These are phyloP conservation scores for Scolopax rusticola DNA, from an alignment of 2,797 vertebrate species.

Conservation along the genomic window DNA sequence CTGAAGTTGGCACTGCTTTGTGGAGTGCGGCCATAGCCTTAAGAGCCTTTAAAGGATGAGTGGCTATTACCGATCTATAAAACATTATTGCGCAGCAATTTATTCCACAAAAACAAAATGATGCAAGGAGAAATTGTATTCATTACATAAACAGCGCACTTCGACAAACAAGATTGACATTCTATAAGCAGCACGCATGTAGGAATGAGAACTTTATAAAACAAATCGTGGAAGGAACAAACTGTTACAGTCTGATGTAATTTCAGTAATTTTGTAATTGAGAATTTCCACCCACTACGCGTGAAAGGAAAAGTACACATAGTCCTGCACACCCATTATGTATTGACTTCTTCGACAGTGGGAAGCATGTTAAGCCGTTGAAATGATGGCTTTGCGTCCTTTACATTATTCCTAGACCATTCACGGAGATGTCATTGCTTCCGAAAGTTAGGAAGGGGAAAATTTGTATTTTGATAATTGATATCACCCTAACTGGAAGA, in stretches of 20 bases:
- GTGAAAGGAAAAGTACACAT: constrained; percentile 40
- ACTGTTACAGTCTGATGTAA: constrained; percentile 44
- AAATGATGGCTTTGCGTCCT: not conserved
- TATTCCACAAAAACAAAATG: constrained; percentile 40
- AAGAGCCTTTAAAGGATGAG: constrained; percentile 36
- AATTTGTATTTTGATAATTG: not conserved
- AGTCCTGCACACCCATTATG: not conserved
- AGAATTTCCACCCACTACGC: constrained; percentile 62
- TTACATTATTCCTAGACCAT: not conserved
- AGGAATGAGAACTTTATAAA: constrained; percentile 51
- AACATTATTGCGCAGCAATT: constrained; percentile 29
- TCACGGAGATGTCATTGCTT: not conserved
- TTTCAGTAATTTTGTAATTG: constrained; percentile 39
- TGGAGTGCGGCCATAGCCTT: constrained; percentile 26
- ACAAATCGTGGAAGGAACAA: constrained; percentile 52
- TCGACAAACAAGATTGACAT: constrained; percentile 29
- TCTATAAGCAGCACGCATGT: constrained; percentile 42
- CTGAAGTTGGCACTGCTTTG: constrained; percentile 4
- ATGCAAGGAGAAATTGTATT: constrained; percentile 50
- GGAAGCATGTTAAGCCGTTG: not conserved
- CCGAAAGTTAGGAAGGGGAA: not conserved
- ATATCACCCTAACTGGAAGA: not conserved
- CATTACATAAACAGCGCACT: constrained; percentile 41
- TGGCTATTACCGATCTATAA: constrained; percentile 46
- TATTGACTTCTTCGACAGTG: not conserved